phyloP scores from a whole-genome alignment of 2,113 vertebrate species.

The Ramphastos sulfuratus region DNA sequence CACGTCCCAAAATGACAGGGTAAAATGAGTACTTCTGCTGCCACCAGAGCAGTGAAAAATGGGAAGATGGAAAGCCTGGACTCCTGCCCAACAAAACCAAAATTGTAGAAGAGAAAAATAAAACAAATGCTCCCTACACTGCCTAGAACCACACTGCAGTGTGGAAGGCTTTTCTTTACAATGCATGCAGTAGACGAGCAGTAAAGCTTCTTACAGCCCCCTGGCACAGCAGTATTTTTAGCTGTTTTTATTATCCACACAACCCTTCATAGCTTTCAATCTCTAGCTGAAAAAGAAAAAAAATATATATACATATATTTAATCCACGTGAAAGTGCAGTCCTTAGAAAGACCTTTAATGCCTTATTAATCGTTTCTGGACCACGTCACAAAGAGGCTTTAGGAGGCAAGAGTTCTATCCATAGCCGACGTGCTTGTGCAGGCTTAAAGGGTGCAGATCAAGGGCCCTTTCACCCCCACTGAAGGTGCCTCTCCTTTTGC shows the following conservation, averaged over 20 bases:
- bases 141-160: slow-evolving; percentile 19
- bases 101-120: slow-evolving; percentile 25
- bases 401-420: background rate
- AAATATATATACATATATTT: background rate
- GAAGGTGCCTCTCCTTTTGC: background rate
- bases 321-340: slow-evolving; percentile 50
- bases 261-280: slow-evolving; percentile 28
- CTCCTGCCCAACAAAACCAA: slow-evolving; percentile 37
- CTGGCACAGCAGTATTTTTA: slow-evolving; percentile 49
- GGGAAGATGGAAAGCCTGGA: slow-evolving; percentile 47
- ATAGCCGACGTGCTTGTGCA: background rate
- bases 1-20: slow-evolving; percentile 51
- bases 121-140: background rate
- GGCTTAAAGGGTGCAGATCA: background rate
- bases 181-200: slow-evolving; percentile 40
- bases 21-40: slow-evolving; percentile 30
- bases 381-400: slow-evolving; percentile 33
- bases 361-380: slow-evolving; percentile 36
- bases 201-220: slow-evolving; percentile 45
- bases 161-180: slow-evolving; percentile 23
- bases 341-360: slow-evolving; percentile 18
- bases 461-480: background rate
- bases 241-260: slow-evolving; percentile 40
- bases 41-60: slow-evolving; percentile 15
- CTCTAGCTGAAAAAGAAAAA: background rate